These are phyloP conservation scores for Aselliscus stoliczkanus DNA, from an alignment of 2,797 vertebrate species.

Conservation along the genomic window DNA sequence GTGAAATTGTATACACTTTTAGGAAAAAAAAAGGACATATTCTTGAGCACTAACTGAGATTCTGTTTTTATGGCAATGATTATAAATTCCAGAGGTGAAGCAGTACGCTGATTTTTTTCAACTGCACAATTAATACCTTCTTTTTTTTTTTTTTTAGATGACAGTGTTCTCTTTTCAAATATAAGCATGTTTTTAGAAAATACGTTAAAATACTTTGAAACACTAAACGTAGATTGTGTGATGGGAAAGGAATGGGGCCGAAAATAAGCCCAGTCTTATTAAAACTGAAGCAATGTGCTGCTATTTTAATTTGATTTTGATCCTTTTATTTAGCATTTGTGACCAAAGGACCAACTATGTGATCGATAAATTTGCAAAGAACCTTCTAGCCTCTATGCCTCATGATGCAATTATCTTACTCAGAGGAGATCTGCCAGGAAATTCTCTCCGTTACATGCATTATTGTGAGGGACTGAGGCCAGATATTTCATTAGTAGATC, in stretches of 20 bases:
- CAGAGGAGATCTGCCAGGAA: conserved; percentile 95
- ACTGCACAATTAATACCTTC: neutral
- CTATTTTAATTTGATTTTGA: conserved; percentile 19
- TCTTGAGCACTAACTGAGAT: neutral
- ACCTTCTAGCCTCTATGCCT: conserved; percentile 90
- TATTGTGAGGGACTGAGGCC: conserved; percentile 91
- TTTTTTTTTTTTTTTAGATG: neutral
- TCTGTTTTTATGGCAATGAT: neutral
- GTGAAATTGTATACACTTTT: neutral
- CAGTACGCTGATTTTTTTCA: neutral
- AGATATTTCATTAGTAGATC: conserved; percentile 93
- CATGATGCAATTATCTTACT: conserved; percentile 89
- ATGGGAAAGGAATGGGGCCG: neutral
- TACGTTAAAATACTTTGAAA: neutral
- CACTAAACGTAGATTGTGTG: neutral
- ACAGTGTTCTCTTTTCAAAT: conserved; percentile 1
- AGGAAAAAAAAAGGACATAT: neutral
- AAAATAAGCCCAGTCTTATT: neutral
- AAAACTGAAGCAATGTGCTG: neutral
- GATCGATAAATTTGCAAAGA: conserved; percentile 91
- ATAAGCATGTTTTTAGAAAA: neutral
- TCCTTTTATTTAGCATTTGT: conserved; percentile 84
- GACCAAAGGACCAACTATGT: conserved; percentile 91
- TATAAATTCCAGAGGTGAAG: neutral
- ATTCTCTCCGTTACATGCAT: conserved; percentile 94